These are phyloP conservation scores for Antitype chi DNA, from an alignment of 2,888 invertebrate species.

Conservation along the genomic window DNA sequence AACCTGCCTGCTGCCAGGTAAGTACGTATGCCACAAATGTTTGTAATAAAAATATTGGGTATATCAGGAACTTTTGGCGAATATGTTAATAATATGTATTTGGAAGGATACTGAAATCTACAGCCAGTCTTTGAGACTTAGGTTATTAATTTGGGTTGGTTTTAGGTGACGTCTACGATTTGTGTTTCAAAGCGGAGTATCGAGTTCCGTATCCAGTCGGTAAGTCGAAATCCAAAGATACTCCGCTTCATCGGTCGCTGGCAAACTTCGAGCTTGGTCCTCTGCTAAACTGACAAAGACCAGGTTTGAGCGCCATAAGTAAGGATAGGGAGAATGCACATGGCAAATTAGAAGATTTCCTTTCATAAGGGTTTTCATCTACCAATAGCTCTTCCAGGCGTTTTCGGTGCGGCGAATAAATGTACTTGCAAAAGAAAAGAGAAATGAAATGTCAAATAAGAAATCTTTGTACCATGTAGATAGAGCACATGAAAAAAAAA, in stretches of 20 bases:
- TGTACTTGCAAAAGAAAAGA: not conserved
- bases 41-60: not conserved
- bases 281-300: no score
- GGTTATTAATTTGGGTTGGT: not conserved
- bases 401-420: not conserved
- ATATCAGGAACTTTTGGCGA: not conserved
- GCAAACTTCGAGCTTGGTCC: no score
- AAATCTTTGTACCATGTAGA: not conserved
- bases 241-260: no score
- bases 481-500: not conserved
- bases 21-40: not conserved
- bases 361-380: no score
- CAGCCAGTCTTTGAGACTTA: not conserved
- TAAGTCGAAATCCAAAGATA: no score
- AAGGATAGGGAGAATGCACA: no score
- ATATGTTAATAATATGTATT: not conserved
- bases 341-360: no score
- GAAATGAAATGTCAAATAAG: not conserved
- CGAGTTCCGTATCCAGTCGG: no score
- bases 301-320: no score
- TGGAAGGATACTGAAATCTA: not conserved
- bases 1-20: not conserved
- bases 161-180: no score
- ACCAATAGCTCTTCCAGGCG: no score
- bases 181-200: no score